Conservation (phyloP, 2,113 vertebrate species). For the Craseonycteris thonglongyai region DNA sequence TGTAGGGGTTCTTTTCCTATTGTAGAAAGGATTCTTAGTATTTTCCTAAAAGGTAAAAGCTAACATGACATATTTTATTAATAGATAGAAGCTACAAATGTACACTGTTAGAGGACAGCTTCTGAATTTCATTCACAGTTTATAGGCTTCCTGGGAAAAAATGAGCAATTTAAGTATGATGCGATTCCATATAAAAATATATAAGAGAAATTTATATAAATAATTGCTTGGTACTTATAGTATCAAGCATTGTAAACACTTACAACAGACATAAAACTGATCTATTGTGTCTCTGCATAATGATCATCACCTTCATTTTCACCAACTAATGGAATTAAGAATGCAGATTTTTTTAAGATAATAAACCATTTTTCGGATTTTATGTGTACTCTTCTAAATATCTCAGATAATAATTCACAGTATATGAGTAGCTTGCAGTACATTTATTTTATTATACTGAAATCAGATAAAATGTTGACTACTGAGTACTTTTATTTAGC, state of each 20-base stretch:
- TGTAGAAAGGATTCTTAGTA: conserved; percentile 1
- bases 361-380: neutral
- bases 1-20: neutral
- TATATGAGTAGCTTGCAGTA: neutral
- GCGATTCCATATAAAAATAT: conserved; percentile 16
- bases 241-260: conserved; percentile 4
- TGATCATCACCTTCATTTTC: conserved; percentile 10
- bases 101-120: neutral
- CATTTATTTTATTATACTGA: conserved; percentile 16
- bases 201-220: neutral
- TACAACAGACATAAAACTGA: neutral
- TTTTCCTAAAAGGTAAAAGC: conserved; percentile 22
- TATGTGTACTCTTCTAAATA: neutral
- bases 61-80: neutral
- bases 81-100: neutral
- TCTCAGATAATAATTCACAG: conserved; percentile 29
- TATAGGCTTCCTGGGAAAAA: neutral
- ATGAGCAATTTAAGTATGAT: neutral
- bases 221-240: conserved; percentile 6
- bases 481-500: neutral
- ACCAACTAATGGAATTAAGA: conserved; percentile 12
- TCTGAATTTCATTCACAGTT: conserved; percentile 6
- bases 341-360: neutral
- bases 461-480: conserved; percentile 9
- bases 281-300: conserved; percentile 2